Evolutionary conservation across 1,140 invertebrate genomes (phyloP), one percentile per base, ranked within the genome.

Genomic region (Piezodorus guildinii): DNA sequence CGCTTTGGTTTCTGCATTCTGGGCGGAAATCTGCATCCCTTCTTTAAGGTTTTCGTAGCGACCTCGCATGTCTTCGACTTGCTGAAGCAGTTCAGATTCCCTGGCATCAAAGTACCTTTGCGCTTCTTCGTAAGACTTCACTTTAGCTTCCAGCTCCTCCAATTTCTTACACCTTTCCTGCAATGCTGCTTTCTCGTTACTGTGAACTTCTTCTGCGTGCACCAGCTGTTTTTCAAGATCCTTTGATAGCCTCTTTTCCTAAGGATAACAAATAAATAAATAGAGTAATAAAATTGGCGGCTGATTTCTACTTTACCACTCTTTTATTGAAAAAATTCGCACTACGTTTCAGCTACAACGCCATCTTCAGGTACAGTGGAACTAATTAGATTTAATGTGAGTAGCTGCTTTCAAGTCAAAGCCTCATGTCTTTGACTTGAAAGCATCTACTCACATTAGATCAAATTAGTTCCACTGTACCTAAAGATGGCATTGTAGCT

Each of bases 141-240:
- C 14, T 23, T 56, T 56, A 27, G 6, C 17, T 56, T 56, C 52
- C 5, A 56, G 15, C 15, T 56, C 52, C 52, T 56, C 52, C 5
- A 56, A 19, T 25, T 23, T 56, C 5, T 16, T 21, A 56, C 52
- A 56, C 23, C 52, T 21, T 16, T 56, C 52, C 23, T 21, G 19
- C 21, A 56, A 56, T 16, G 23, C 23, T 15, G 21, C 23, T 23
- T 56, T 56, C 23, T 56, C 52, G 23, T 14, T 25, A 17, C 3
- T 3, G 23, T 21, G 19, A 10, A 14, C 23, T 23, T 56, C 52
- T 56, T 21, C 52, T 25, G 52, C 52, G 10, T 56, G 52, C 3
- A 62, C 60, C 0, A 71, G 39, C 58, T 69, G 66, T 39, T 66
- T 34, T 15, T 65, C 27, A 62, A 66, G 64, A 17, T 70, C 66